Base-by-base conservation (phyloP, 2,888 invertebrate genomes). In the Euplagia quadripunctaria region DNA sequence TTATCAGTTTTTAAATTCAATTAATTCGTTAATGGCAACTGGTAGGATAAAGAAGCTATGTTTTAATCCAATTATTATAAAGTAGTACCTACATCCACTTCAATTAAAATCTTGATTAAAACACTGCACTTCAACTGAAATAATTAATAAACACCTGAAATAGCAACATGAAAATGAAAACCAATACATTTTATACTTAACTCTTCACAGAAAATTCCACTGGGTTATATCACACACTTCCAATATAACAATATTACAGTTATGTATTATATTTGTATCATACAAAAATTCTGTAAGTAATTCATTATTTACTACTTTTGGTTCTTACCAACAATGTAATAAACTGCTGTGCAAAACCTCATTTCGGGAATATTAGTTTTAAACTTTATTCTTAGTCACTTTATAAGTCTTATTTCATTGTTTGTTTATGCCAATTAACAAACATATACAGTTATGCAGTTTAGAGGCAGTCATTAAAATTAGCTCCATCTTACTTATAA, bases 21-120 rank as follows among this genome's bases (percentile, higher is more conserved):
- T 31, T 31, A 31, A 31, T 31, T 31, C 31, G 31, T 31, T 31
- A 31, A 31, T 31, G n/a, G n/a, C n/a, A n/a, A n/a, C n/a, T n/a
- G n/a, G n/a, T n/a, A n/a, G 58, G 12, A 58, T 58, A 58, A 20
- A n/a, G 20, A 9, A 20, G 3, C n/a, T 58, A 58, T 20, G 9
- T 52, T 11, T 58, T 58, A 58, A 58, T 58, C 20, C n/a, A 20
- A 58, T 58, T 58, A 20, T 20, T 11, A 58, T 20, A n/a, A n/a
- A 20, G 11, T 12, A 11, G 5, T 20, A 20, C 58, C 55, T 55
- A n/a, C 31, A 55, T 55, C 1, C 16, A 31, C 9, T 55, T 64
- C 20, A 63, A 64, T 68, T 42, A 11, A 41, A 72, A 55, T n/a
- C 68, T n/a, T 72, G 67, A 72, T 72, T 68, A 68, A 68, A 72